Percentiles rank a stretch among this genome's conserved stretches.
Evolutionary conservation across 2,888 invertebrate species (phyloP).

Genomic region (Dendrolimus pini): DNA sequence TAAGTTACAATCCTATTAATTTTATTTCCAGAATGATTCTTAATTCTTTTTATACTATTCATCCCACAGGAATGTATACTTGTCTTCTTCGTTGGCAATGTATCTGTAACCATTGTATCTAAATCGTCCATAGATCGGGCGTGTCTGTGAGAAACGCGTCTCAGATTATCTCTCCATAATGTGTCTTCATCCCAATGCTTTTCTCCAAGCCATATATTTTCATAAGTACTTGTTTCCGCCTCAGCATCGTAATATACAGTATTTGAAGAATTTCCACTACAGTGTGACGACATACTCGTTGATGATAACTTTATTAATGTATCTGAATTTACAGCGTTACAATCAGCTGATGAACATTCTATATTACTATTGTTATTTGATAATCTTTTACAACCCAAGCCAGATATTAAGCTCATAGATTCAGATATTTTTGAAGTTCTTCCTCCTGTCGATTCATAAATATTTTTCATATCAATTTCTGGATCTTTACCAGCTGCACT

Average conservation of each 20-base stretch:
- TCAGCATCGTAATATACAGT: conserved; percentile 69
- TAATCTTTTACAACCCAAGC: conserved; percentile 67
- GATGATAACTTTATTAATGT: conserved; percentile 50
- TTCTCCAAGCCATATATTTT: conserved; percentile 77
- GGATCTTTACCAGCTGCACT: conserved; percentile 80
- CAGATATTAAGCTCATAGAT: conserved; percentile 64
- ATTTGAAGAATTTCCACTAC: conserved; percentile 66
- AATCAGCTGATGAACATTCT: conserved; percentile 41
- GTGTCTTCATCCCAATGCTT: conserved; percentile 90
- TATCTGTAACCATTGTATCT: conserved; percentile 64
- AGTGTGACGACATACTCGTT: conserved; percentile 69
- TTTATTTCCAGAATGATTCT: conserved; percentile 50
- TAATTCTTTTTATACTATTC: conserved; percentile 64
- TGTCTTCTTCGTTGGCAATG: conserved; percentile 29
- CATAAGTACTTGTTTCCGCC: conserved; percentile 59
- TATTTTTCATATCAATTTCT: conserved; percentile 82
- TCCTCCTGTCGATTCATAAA: conserved; percentile 82
- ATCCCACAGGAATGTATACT: conserved; percentile 46
- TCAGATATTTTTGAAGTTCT: conserved; percentile 76
- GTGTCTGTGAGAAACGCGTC: conserved; percentile 87
- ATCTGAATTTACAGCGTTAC: conserved; percentile 32
- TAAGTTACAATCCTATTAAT: conserved; percentile 85
- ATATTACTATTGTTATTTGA: conserved; percentile 33
- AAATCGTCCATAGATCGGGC: conserved; percentile 90
- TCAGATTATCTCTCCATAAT: conserved; percentile 87